Percentiles rank a stretch among this genome's conserved stretches.
phyloP scores from a whole-genome alignment of 2,888 invertebrate species.

The Drosophila mimetica region DNA sequence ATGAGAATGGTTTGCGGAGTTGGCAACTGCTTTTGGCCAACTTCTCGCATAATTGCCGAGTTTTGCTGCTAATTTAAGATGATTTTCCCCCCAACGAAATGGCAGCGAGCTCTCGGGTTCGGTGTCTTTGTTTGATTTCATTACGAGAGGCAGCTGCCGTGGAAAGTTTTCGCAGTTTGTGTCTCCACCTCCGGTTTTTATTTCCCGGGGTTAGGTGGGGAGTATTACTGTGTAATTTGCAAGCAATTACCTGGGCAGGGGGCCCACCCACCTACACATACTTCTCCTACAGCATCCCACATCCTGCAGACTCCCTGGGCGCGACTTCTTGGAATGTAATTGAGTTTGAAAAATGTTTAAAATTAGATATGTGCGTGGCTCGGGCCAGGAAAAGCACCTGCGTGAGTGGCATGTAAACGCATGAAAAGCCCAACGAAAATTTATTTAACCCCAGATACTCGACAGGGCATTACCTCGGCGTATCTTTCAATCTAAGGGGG shows the following conservation, averaged over 20 bases:
- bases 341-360: slow-evolving; percentile 71
- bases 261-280: slow-evolving; percentile 28
- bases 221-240: slow-evolving; percentile 61
- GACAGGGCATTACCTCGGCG: background rate
- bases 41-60: slow-evolving; percentile 71
- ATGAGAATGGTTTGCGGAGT: slow-evolving; percentile 30
- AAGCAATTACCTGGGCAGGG: slow-evolving; percentile 66
- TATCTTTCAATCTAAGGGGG: background rate
- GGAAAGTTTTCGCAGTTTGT: slow-evolving; percentile 41
- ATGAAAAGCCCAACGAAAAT: slow-evolving; percentile 2
- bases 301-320: background rate
- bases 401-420: slow-evolving; percentile 22
- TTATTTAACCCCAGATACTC: background rate
- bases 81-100: slow-evolving; percentile 12
- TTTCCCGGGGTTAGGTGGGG: slow-evolving; percentile 2
- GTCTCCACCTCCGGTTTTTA: slow-evolving; percentile 17
- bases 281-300: too few species aligned
- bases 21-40: slow-evolving; percentile 64
- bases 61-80: slow-evolving; percentile 65
- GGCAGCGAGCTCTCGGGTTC: background rate
- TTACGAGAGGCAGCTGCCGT: slow-evolving; percentile 45
- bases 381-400: slow-evolving; percentile 14
- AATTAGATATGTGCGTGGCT: slow-evolving; percentile 60
- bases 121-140: slow-evolving; percentile 65
- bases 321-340: slow-evolving; percentile 55